phyloP scores from a whole-genome alignment of 2,888 invertebrate species.

The Netelia virgata region DNA sequence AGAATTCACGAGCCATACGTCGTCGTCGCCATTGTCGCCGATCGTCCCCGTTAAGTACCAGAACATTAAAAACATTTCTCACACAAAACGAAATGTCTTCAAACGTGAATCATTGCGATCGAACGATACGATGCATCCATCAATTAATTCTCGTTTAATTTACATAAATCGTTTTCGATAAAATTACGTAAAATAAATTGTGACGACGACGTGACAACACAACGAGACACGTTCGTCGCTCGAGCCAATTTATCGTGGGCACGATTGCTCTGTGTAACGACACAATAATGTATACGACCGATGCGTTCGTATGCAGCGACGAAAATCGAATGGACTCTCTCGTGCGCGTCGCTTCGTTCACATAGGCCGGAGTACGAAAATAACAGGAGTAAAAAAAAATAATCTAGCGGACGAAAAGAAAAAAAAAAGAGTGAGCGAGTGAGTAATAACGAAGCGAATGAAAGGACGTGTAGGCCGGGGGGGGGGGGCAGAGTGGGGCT shows the following conservation, averaged over 20 bases:
- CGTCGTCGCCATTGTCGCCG: no score
- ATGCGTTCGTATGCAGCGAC: slow-evolving; percentile 55
- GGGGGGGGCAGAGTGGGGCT: not conserved
- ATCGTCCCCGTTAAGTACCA: no score
- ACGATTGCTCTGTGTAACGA: not conserved
- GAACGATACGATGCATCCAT: no score
- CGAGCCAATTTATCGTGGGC: slow-evolving; percentile 32
- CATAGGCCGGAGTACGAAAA: slow-evolving; percentile 29
- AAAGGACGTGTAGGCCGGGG: slow-evolving; percentile 25
- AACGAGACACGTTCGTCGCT: slow-evolving; percentile 17
- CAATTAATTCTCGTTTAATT: no score
- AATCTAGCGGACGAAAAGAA: not conserved
- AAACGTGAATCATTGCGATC: no score
- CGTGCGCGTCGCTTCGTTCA: slow-evolving; percentile 43
- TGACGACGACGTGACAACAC: not conserved
- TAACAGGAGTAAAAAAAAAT: slow-evolving; percentile 33
- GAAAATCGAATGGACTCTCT: slow-evolving; percentile 53
- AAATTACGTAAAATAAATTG: not conserved
- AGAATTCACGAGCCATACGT: no score
- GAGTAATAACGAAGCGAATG: slow-evolving; percentile 65
- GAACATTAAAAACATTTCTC: no score
- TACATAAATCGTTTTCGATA: not conserved
- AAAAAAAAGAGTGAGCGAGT: slow-evolving; percentile 45
- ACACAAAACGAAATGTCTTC: no score
- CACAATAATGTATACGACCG: slow-evolving; percentile 19